Conservation (phyloP, 2,797 vertebrate genomes). For the Lagorchestes hirsutus region DNA sequence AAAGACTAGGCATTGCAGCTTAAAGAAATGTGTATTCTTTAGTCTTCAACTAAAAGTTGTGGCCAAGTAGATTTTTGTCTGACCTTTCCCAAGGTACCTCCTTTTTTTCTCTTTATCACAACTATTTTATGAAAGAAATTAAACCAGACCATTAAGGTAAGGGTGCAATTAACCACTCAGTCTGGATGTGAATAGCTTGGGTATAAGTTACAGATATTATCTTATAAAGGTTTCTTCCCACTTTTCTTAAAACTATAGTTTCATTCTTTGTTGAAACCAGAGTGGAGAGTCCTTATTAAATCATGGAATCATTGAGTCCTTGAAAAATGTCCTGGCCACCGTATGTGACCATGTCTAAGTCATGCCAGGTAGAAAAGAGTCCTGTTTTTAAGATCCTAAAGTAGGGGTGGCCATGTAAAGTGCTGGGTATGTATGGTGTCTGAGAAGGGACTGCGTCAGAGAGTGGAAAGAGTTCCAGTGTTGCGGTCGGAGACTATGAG, state of each 20-base stretch:
- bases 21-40: constrained; percentile 44
- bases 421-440: neutral
- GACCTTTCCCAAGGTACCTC: constrained; percentile 67
- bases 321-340: constrained; percentile 33
- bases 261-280: constrained; percentile 65
- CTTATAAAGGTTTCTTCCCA: constrained; percentile 50
- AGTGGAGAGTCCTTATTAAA: constrained; percentile 54
- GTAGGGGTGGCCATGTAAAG: constrained; percentile 4
- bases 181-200: constrained; percentile 75
- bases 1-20: constrained; percentile 15
- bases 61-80: constrained; percentile 72
- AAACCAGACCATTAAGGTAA: constrained; percentile 78
- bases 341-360: neutral
- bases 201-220: constrained; percentile 84
- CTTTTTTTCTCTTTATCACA: constrained; percentile 78
- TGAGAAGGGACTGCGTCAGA: neutral
- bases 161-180: constrained; percentile 80
- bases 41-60: constrained; percentile 37
- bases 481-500: neutral
- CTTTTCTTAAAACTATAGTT: constrained; percentile 65
- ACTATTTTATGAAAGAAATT: constrained; percentile 77
- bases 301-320: neutral
- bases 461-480: neutral
- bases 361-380: neutral
- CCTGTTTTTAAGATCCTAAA: constrained; percentile 46